Base-by-base conservation (phyloP, 2,888 invertebrate genomes). In the Noctua fimbriata region DNA sequence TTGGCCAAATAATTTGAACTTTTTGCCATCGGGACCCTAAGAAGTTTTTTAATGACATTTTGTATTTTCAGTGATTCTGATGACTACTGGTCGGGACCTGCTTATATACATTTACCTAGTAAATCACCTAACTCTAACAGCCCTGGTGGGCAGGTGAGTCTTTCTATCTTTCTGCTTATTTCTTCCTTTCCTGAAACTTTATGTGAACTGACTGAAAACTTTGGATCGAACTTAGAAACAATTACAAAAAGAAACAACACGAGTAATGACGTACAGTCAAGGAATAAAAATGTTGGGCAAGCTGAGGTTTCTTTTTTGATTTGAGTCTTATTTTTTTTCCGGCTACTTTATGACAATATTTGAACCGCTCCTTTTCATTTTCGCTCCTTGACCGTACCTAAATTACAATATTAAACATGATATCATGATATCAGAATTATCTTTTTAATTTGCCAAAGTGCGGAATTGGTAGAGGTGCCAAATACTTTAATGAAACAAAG, bases 71-170 rank as follows among this genome's bases (percentile, higher is more conserved):
- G 92, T 91, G 90, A 75, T 18, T 52, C 80, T 63, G 71, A 72
- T 47, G 82, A 82, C 63, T 82, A 82, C 60, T 82, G 79, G 79
- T 16, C 73, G 21, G 82, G 82, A 28, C 82, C 82, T n/a, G 83
- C 82, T 58, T 82, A 47, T 69, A 79, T 79, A 60, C 84, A 82
- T 14, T 83, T 82, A 73, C 82, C 82, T 79, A 67, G 67, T 67
- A 69, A 69, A 60, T 75, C 78, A 83, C 86, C 87, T 91, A 91
- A 90, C 85, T 66, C 86, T 89, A 90, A 90, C 79, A 86, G 81
- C 65, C 76, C 73, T 67, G 81, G 71, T 41, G 87, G 84, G 24
- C 78, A 88, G 92, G 92, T 92, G 82, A 91, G 91, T 82, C 41
- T 58, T 63, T 70, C 66, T 70, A 36, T 44, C 69, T 73, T 66